Conservation (phyloP, 2,113 vertebrate genomes). For the Sprattus sprattus region DNA sequence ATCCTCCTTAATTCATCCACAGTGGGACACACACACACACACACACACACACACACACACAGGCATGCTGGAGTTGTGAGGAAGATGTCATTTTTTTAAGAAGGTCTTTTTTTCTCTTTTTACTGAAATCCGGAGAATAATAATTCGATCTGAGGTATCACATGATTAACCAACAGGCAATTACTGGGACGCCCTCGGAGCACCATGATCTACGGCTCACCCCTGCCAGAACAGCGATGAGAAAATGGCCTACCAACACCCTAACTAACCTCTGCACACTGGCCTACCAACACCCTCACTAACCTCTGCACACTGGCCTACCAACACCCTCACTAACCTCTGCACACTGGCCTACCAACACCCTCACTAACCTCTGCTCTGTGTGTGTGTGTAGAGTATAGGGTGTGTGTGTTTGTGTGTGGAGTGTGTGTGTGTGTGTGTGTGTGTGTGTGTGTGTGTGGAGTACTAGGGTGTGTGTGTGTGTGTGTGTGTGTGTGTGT, state of each 20-base stretch:
- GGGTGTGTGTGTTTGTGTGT: too few species aligned
- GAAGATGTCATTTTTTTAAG: not conserved
- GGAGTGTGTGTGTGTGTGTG: too few species aligned
- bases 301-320: not conserved
- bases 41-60: constrained; percentile 9
- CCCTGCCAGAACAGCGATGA: not conserved
- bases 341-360: not conserved
- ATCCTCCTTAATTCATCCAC: not conserved
- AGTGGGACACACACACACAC: constrained; percentile 24
- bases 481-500: too few species aligned
- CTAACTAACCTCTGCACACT: not conserved
- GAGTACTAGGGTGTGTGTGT: too few species aligned
- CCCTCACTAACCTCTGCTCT: not conserved
- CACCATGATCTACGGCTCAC: not conserved
- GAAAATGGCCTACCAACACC: not conserved
- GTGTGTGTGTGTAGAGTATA: too few species aligned
- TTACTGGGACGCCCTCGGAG: not conserved
- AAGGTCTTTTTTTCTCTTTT: not conserved
- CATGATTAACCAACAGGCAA: not conserved
- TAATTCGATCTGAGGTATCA: not conserved
- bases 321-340: not conserved
- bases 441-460: too few species aligned
- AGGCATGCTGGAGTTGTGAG: not conserved
- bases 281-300: not conserved
- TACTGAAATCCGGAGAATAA: not conserved